Evolutionary conservation across 2,797 vertebrate genomes (phyloP).

Genomic region (Geotrypetes seraphini): DNA sequence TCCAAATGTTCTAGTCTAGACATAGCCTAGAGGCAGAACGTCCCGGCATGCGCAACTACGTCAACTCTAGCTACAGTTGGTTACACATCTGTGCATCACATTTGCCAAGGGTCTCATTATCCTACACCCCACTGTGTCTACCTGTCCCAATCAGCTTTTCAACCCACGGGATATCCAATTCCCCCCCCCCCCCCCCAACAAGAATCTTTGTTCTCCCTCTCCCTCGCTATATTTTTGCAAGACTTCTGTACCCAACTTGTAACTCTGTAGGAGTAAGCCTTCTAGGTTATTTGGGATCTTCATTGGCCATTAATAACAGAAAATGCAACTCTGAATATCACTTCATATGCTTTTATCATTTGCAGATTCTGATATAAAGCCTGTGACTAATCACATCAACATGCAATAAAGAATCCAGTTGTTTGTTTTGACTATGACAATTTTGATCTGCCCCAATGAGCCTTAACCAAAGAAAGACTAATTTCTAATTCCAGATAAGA

Average conservation of each 20-base stretch:
- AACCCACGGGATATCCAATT: constrained; percentile 69
- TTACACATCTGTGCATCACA: constrained; percentile 80
- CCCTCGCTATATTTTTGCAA: constrained; percentile 70
- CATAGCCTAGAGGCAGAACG: constrained; percentile 62
- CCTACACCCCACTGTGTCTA: constrained; percentile 72
- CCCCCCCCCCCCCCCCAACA: too few relatives aligned
- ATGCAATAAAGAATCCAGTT: constrained; percentile 60
- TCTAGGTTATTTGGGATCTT: constrained; percentile 50
- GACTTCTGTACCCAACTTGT: constrained; percentile 64
- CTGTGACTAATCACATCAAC: constrained; percentile 46
- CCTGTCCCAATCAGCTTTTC: constrained; percentile 71
- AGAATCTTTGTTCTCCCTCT: constrained; percentile 75
- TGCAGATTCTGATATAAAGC: constrained; percentile 56
- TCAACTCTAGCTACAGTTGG: constrained; percentile 67
- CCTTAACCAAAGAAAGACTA: constrained; percentile 48
- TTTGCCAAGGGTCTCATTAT: constrained; percentile 72
- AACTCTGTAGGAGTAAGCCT: constrained; percentile 52
- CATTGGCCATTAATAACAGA: constrained; percentile 61
- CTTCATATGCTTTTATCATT: constrained; percentile 65
- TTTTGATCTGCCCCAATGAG: constrained; percentile 64
- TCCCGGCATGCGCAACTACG: constrained; percentile 62
- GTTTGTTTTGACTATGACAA: constrained; percentile 76
- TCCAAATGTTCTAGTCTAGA: constrained; percentile 74
- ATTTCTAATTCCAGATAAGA: constrained; percentile 48
- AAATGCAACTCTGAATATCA: constrained; percentile 60